Evolutionary conservation across 2,797 vertebrate species (phyloP), one percentile per base, ranked within the genome.

Genomic region (Odontamblyopus lacepedii): DNA sequence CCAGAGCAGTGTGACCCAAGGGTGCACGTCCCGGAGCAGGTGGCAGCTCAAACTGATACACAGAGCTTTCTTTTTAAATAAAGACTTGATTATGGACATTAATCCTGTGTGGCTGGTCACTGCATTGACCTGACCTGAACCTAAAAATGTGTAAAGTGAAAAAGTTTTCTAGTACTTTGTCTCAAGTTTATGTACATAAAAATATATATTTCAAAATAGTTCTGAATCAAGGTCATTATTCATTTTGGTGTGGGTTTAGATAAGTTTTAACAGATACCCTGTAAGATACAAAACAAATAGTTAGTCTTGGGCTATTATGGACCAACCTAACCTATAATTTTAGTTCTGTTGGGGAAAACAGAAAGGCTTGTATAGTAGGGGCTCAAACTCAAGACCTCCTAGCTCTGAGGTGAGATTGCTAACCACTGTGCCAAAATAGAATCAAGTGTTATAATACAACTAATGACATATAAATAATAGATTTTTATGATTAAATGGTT

Each of bases 81-180:
- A 71, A 62, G 30, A 26, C 53, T 69, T 69, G 67, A 69, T 69
- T 69, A 59, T 57, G 67, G 55, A 69, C 55, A 64, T 76, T 51
- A 35, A 57, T 69, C 23, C 55, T 35, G 8, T 4, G n/a, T 5
- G 53, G 67, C 32, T 32, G 12, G 23, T 4, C 13, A 6, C 66
- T 8, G 55, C 32, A 59, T 44, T 57, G 19, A 69, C 53, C n/a
- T 57, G 53, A 69, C 67, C 67, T 38, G 53, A 57, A 68, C 66
- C 18, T 35, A 56, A 69, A 69, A 26, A 57, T 56, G 44, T 16
- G 44, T 29, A 29, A 66, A 65, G 38, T 71, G 69, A 78, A 78
- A 78, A 80, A 75, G 87, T 63, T 63, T 16, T n/a, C 18, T 30
- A 8, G 16, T 7, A 7, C 7, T 63, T 63, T 35, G 18, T 63